phyloP scores from a whole-genome alignment of 2,113 vertebrate genomes.

The Typhlomys cinereus region DNA sequence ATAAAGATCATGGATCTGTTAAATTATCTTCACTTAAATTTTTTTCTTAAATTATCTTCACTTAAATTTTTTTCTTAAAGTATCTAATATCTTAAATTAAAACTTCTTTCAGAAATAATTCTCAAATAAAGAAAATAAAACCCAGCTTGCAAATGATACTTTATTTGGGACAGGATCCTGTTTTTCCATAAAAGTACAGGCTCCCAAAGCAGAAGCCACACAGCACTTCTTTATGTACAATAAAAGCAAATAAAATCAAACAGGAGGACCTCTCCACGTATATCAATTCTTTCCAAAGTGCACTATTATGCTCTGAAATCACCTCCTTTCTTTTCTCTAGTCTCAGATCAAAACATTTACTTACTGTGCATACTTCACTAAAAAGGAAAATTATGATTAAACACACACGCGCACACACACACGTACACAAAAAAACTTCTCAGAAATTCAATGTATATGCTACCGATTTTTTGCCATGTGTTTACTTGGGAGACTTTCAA shows the following conservation, averaged over 20 bases:
- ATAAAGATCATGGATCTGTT: neutral
- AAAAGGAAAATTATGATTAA: neutral
- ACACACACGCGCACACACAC: neutral
- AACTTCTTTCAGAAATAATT: neutral
- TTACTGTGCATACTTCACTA: neutral
- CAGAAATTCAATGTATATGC: neutral
- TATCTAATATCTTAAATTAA: neutral
- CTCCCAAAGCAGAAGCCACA: neutral
- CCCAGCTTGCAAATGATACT: neutral
- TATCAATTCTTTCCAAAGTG: too few species aligned
- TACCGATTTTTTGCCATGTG: too few species aligned
- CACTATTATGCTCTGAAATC: neutral
- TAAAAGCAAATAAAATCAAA: neutral
- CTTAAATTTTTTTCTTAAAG: too few species aligned
- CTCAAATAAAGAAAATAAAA: neutral
- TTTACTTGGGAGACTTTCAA: neutral
- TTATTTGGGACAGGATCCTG: neutral
- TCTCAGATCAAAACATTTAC: neutral
- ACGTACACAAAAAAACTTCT: neutral
- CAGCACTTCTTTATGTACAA: neutral
- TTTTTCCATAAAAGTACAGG: neutral
- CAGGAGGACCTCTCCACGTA: too few species aligned
- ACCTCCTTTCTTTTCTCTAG: neutral
- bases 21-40: conserved; percentile 44
- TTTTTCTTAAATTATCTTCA: conserved; percentile 1